Evolutionary conservation across 2,797 vertebrate species (phyloP), one percentile per base, ranked within the genome.

Genomic region (Gorsachius magnificus): DNA sequence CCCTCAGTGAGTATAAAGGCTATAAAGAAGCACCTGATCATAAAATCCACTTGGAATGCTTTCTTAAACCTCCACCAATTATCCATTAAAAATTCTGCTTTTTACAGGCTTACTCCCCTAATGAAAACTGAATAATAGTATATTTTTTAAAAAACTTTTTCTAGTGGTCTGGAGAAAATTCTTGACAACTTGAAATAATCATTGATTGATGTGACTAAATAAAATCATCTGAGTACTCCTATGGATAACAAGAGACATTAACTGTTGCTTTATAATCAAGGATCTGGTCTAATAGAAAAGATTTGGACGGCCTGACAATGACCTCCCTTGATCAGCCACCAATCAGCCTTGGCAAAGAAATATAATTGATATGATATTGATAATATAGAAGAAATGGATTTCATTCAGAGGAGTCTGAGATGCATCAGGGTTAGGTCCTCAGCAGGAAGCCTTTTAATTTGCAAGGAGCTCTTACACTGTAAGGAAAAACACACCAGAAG

Each of bases 41-140:
- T 93, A 96, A 97, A 97, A 96, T 97, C 95, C 95, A 94, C 76
- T 95, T 96, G 83, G 94, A 97, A 96, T 96, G 93, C 85, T 95
- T 95, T 89, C 82, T 90, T 92, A 92, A 96, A 96, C 38, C 61
- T 95, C 61, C 54, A 96, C 87, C 80, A 93, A 94, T 96, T 97
- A 95, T 71, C 81, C 80, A 64, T 96, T 87, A 74, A 89, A 92
- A 94, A 88, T 63, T 91, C 69, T 75, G 35, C 0, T 16, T 92
- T 95, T 80, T 89, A 87, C 51, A 87, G 78, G 31, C 89, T 89
- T 89, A 45, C 3, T 78, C 9, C 92, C 43, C 54, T 92, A 92
- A 95, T 69, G 81, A 95, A 94, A 95, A 72, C 64, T 1, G 4
- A 93, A 28, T 71, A 90, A 80, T 13, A 68, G 10, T 50, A 11